phyloP scores from a whole-genome alignment of 2,113 vertebrate genomes.

The Rattus rattus region DNA sequence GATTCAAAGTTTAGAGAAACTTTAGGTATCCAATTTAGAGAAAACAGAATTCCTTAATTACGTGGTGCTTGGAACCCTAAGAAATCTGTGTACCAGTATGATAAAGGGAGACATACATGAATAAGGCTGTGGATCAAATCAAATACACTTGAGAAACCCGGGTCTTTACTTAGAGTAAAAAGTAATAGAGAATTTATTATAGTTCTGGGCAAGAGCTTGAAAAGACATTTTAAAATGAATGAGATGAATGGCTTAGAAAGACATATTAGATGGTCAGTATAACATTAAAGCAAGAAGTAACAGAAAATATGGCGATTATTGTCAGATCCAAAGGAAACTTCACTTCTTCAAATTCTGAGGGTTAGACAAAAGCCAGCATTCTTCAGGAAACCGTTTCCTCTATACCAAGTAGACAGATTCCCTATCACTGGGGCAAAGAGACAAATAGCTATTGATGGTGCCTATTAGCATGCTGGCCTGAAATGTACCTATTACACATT shows the following conservation, averaged over 20 bases:
- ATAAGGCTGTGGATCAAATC: neutral
- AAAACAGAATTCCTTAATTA: neutral
- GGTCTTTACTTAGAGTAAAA: neutral
- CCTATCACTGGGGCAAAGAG: neutral
- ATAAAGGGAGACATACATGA: neutral
- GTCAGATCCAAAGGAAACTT: neutral
- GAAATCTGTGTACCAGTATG: neutral
- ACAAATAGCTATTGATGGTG: neutral
- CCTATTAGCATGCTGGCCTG: neutral
- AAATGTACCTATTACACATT: neutral
- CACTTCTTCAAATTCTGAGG: neutral
- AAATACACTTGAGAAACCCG: neutral
- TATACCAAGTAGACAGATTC: neutral
- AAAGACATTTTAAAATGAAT: neutral
- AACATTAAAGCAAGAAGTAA: constrained; percentile 42
- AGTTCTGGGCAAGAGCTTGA: neutral
- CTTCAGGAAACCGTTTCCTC: neutral
- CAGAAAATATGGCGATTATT: neutral
- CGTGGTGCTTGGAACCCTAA: neutral
- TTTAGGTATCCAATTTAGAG: neutral
- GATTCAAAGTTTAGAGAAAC: neutral
- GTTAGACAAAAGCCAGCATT: neutral
- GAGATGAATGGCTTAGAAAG: neutral
- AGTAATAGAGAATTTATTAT: neutral
- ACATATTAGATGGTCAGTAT: neutral